A percentile compares a stretch with the other conserved stretches of the same genome.
Conservation (phyloP, 2,113 vertebrate species). For the Oncorhynchus nerka region DNA sequence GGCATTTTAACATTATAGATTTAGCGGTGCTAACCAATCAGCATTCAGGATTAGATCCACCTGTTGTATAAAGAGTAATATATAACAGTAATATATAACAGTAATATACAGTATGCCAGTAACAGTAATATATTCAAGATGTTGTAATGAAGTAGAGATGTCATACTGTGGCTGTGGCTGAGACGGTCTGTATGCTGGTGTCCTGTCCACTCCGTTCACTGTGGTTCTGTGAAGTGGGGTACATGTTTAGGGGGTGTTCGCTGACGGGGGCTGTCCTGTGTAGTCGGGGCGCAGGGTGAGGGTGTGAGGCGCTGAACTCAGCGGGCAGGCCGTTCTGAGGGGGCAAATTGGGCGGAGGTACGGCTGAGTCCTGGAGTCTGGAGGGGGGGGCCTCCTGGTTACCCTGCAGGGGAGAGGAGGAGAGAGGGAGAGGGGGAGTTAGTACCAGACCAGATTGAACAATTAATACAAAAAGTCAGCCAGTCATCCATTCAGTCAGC, state of each 20-base stretch:
- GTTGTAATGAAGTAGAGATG: not conserved
- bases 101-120: no score
- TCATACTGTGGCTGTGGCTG: conserved; percentile 96
- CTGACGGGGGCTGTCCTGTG: conserved; percentile 83
- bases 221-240: conserved; percentile 89
- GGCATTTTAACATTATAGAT: no score
- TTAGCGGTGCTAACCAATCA: no score
- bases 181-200: conserved; percentile 86
- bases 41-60: no score
- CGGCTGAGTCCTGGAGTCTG: conserved; percentile 95
- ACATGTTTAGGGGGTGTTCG: conserved; percentile 93
- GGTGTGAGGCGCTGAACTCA: conserved; percentile 88
- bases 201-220: conserved; percentile 84
- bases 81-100: no score
- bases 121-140: no score
- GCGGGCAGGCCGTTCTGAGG: conserved; percentile 89
- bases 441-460: not conserved
- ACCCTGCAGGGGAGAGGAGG: conserved; percentile 73
- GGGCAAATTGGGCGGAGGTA: conserved; percentile 90
- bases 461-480: no score
- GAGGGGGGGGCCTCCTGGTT: conserved; percentile 95
- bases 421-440: not conserved
- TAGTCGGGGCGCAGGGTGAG: conserved; percentile 86
- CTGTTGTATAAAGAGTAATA: no score
- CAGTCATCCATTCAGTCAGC: no score